Base-by-base conservation (phyloP, 1,140 invertebrate genomes). In the Eupeodes corollae region DNA sequence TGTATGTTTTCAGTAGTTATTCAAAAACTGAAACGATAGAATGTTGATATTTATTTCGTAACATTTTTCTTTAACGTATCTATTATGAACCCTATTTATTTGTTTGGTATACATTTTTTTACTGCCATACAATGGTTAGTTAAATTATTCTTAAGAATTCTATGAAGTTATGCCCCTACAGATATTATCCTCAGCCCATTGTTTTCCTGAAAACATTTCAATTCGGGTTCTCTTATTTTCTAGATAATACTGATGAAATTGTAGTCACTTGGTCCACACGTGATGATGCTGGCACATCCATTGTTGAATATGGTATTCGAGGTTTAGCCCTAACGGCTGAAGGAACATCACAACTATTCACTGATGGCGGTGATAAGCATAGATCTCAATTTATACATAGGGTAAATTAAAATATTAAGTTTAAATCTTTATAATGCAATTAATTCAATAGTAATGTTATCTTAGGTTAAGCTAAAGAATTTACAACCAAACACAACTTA, bases 211-310 rank as follows among this genome's bases (percentile, higher is more conserved):
- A 26, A n/a, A n/a, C n/a, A 5, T 26, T 26, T 26, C 3, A 5
- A 5, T 52, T 26, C 42, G 79, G 21, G 21, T 26, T 26, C 21
- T 26, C 21, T 26, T 26, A 26, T 26, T 26, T 26, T 26, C 21
- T 26, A 26, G 80, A 77, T 52, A 68, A 71, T 53, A 71, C 77
- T 35, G 73, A 68, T 44, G 73, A 86, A 50, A 84, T 89, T 67
- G 73, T 87, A 16, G 80, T 92, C 8, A 93, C 88, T 45, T 94
- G 91, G 91, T 82, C 79, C 1, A 93, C 90, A 18, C 74, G 77
- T 49, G 74, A 80, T 54, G 62, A 80, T 44, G 84, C 87, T 1
- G 55, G 73, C 11, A 68, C 75, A 56, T 83, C 86, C 0, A 56
- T 79, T 19, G 88, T 89, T 6, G 77, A 86, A 60, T 92, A 86